phyloP scores from a whole-genome alignment of 2,888 invertebrate genomes.

The Aphidius colemani region DNA sequence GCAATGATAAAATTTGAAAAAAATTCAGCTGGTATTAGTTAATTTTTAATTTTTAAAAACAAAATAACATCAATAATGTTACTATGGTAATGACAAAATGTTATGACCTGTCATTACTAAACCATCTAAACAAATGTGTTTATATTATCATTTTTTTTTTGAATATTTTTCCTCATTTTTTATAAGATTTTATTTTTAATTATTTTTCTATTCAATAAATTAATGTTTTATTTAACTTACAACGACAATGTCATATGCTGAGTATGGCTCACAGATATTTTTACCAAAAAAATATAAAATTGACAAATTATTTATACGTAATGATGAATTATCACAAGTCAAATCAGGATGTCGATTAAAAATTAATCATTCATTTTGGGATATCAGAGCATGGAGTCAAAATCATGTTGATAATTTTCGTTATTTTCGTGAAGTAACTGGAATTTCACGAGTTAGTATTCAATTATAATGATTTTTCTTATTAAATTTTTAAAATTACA shows the following conservation, averaged over 20 bases:
- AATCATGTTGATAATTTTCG: conserved; percentile 52
- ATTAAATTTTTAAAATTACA: conserved; percentile 18
- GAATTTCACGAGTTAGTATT: conserved; percentile 5
- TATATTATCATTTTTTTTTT: background rate
- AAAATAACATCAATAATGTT: background rate
- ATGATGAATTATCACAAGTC: conserved; percentile 45
- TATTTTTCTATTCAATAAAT: background rate
- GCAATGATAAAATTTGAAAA: no score
- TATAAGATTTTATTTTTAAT: background rate
- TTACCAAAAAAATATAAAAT: conserved; percentile 33
- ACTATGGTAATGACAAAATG: no score
- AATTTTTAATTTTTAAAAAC: background rate
- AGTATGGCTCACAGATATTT: conserved; percentile 39
- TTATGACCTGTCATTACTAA: no score
- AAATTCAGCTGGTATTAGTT: no score
- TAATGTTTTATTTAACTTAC: background rate
- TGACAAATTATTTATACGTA: conserved; percentile 37
- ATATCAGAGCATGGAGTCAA: conserved; percentile 66
- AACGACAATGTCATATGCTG: conserved; percentile 36
- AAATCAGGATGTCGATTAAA: conserved; percentile 65
- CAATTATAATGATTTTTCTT: conserved; percentile 2
- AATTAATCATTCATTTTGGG: conserved; percentile 63
- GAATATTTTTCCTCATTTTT: background rate
- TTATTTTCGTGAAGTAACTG: conserved; percentile 50
- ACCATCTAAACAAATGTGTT: no score